phyloP scores from a whole-genome alignment of 2,113 vertebrate species.

The Enhydra lutris region DNA sequence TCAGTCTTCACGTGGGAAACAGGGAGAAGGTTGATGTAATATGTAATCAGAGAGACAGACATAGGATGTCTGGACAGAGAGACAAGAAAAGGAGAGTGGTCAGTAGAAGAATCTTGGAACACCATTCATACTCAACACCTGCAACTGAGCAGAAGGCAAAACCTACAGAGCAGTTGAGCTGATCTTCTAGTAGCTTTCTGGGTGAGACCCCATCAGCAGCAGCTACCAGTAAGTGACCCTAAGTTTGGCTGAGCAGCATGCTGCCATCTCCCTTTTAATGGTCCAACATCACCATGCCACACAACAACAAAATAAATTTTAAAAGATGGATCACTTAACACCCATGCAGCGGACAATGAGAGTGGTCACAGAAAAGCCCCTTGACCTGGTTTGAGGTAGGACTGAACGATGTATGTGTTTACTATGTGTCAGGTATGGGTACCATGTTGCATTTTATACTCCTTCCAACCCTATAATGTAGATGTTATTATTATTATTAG shows the following conservation, averaged over 20 bases:
- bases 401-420: neutral
- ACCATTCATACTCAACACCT: rapidly evolving
- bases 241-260: neutral
- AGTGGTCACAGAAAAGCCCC: neutral
- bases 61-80: neutral
- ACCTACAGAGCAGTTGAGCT: neutral
- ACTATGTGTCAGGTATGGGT: neutral
- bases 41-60: neutral
- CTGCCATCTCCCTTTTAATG: neutral
- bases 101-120: too few species aligned
- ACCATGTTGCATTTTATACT: neutral
- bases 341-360: neutral
- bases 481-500: neutral
- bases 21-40: neutral
- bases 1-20: neutral
- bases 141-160: neutral
- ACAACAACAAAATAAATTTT: neutral
- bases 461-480: neutral
- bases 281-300: neutral
- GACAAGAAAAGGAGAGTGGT: neutral
- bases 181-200: neutral
- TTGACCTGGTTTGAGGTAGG: neutral
- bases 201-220: neutral
- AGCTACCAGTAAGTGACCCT: neutral
- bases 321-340: neutral